Evolutionary conservation across 2,888 invertebrate species (phyloP), one percentile per base, ranked within the genome.

Genomic region (Yponomeuta sedellus): DNA sequence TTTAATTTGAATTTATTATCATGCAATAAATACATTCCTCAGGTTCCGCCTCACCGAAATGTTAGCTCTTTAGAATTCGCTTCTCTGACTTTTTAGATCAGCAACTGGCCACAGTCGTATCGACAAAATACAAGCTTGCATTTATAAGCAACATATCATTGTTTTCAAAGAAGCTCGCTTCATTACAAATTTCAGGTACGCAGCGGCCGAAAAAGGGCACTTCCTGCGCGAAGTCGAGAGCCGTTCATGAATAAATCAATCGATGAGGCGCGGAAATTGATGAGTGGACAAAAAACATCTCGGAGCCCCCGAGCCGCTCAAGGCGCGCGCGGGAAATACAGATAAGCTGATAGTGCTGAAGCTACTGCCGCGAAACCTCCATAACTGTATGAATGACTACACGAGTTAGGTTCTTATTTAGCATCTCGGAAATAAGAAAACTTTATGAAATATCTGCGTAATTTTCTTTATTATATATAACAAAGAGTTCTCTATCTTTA

Each of bases 191-290:
- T 89, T 89, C 84, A 88, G 85, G 76, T 73, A 75, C 79, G 79
- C 77, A 76, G 73, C 72, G 72, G 71, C 80, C 84, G 79, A 88
- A 90, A 90, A 89, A 89, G 85, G 79, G 73, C 79, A 87, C 86
- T 90, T 90, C 90, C 89, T 89, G 87, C 86, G 87, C 85, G 81
- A 81, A 83, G 81, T 81, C 84, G 83, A 80, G 80, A 76, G 44
- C 74, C 80, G 82, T 86, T 88, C 89, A 90, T 91, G 90, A 90
- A 91, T 90, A 91, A 91, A 90, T 88, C 88, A 89, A 86, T 86
- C 80, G 81, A 69, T 71, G 80, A 88, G 87, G 89, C 90, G 90
- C 86, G 90, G 90, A 90, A 89, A 90, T 90, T 90, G 88, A 90
- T 90, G 88, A 82, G 85, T 75, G 80, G 74, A 74, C 86, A 90